Evolutionary conservation across 2,113 vertebrate genomes (phyloP).

Genomic region (Equus quagga): DNA sequence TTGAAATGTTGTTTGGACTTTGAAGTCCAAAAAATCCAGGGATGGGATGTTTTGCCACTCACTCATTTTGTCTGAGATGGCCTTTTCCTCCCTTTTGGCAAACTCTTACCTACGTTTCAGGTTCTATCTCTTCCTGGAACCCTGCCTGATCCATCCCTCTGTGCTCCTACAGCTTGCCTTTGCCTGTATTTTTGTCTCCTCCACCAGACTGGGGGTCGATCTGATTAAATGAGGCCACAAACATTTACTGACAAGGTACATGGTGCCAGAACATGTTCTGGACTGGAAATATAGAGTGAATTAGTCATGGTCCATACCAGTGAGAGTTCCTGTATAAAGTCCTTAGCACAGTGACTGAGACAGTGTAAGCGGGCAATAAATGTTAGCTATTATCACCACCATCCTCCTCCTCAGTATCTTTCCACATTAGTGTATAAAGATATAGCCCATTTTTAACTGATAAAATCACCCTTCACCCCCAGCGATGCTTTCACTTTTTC

Average conservation of each 20-base stretch:
- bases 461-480: not conserved
- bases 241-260: not conserved
- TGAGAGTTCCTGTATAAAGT: not conserved
- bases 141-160: not conserved
- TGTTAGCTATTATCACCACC: not conserved
- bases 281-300: not conserved
- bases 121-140: not conserved
- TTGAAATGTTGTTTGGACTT: not conserved
- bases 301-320: not conserved
- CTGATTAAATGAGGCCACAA: not conserved
- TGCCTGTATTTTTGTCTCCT: constrained; percentile 30
- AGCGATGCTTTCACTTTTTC: constrained; percentile 8
- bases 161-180: not conserved
- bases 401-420: not conserved
- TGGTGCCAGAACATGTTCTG: not conserved
- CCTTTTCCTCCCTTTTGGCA: not conserved
- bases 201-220: not conserved
- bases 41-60: not conserved
- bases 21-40: not conserved
- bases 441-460: not conserved
- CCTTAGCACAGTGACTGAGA: not conserved
- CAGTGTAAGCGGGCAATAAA: not conserved
- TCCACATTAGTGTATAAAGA: not conserved
- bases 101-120: not conserved
- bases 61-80: not conserved